A percentile compares a stretch with the other conserved stretches of the same genome.
Conservation (phyloP, 92 coral and sea anemone genomes). For the Umimayanthus chanpuru region DNA sequence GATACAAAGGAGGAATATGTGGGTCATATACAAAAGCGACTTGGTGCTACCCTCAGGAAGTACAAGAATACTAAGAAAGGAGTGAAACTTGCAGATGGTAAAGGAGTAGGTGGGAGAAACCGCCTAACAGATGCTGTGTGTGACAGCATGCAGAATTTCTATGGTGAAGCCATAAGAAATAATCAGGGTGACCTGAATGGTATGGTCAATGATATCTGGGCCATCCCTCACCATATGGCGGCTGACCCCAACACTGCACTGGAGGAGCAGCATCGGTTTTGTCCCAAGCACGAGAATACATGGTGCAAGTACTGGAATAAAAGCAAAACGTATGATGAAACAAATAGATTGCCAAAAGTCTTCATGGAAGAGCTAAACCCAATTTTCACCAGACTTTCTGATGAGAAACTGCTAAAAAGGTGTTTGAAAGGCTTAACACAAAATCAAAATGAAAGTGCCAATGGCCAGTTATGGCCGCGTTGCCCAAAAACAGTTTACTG, state of each 20-base stretch:
- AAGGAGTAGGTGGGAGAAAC: conserved; percentile 50
- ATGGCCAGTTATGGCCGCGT: no score
- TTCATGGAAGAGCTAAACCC: conserved; percentile 39
- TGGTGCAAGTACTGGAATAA: conserved; percentile 61
- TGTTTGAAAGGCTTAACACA: conserved; percentile 49
- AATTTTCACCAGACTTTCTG: conserved; percentile 46
- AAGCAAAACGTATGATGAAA: conserved; percentile 40
- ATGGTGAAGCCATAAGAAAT: conserved; percentile 52
- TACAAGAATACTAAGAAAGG: conserved; percentile 48
- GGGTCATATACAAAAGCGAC: conserved; percentile 61
- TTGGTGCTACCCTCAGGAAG: conserved; percentile 51
- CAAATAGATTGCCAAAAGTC: conserved; percentile 32
- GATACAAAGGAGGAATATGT: conserved; percentile 65
- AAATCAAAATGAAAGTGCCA: no score
- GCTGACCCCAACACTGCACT: no score
- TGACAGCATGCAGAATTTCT: conserved; percentile 63
- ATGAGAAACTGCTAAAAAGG: conserved; percentile 48
- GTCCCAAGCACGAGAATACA: no score
- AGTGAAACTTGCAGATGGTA: conserved; percentile 55
- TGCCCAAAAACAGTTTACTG: no score
- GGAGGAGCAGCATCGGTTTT: no score
- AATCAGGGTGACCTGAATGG: conserved; percentile 43
- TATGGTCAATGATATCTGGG: no score
- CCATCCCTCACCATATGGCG: no score
- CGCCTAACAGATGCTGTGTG: conserved; percentile 53